Evolutionary conservation across 2,113 vertebrate genomes (phyloP), one percentile per base, ranked within the genome.

Genomic region (Elephantulus edwardii): DNA sequence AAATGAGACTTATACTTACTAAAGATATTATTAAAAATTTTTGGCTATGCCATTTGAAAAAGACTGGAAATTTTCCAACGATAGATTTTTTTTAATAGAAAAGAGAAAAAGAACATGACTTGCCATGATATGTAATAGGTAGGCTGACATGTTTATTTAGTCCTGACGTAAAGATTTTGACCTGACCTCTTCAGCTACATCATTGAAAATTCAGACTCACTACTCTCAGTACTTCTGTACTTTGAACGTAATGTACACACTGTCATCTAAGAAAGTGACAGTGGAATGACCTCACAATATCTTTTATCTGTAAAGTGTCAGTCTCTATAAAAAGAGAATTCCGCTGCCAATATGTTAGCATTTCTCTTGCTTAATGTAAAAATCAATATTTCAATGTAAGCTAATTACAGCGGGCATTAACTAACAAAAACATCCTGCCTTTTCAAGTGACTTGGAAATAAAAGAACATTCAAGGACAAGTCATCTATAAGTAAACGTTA

Each of bases 311-410:
- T 81, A 95, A 96, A 96, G 40, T 91, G 87, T 64, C 83, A 95
- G 24, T 89, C 77, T 96, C 96, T 96, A 96, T 96, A 95, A 95
- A 86, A 96, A 92, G 8, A 93, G 52, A 35, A 93, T 93, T 95
- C 70, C 9, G 16, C 56, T 96, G 84, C 94, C 95, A 96, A 92
- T 96, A 96, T 83, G 89, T 95, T 71, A 95, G 48, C 0, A 0
- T 96, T 96, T 95, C 81, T 95, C 93, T 96, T 96, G 38, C 58
- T 92, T 97, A 97, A 96, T 96, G 60, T 94, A 95, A 96, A n/a
- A 97, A 97, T 97, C 96, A 96, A 95, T 97, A 92, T 86, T 95
- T 97, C 94, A 96, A 91, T 66, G 79, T 94, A 83, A 96, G 70
- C 33, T 97, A 96, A 96, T 97, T 97, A 95, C 11, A 92, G 26